Base-by-base conservation (phyloP, 2,113 vertebrate species). In the Epinephelus lanceolatus region DNA sequence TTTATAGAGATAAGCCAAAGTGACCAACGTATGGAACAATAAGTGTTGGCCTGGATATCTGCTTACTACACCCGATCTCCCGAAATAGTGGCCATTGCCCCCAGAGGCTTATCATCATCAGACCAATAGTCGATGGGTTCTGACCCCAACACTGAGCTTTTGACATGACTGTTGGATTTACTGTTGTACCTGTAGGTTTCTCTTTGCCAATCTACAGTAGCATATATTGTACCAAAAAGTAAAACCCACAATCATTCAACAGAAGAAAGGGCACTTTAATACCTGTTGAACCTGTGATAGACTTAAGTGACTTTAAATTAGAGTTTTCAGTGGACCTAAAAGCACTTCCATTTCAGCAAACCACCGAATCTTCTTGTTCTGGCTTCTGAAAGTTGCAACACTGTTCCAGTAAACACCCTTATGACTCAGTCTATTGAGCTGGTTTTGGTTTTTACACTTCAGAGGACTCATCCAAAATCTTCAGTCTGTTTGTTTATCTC, bases 401-500 rank as follows among this genome's bases (percentile, higher is more conserved):
- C 56, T 45, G 33, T 33, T 53, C 65, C 53, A 80, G 12, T 57
- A 81, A 75, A 52, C 37, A 68, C 42, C 55, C 47, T 6, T 17
- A 61, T 57, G 47, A 13, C 42, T 86, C 63, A 33, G 40, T n/a
- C 33, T 33, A 30, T 71, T 72, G 25, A 76, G 68, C 18, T 45
- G 14, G 1, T 56, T 56, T 21, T 21, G 17, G 42, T 66, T 80
- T 71, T 67, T 17, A 67, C 19, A 49, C 68, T 61, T 55, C 33
- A 76, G 17, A 65, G 30, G 60, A 49, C 60, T 78, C 40, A 25
- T 76, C 47, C 12, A 18, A 37, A 65, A 51, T 62, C 51, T 37
- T 56, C 10, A 2, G 33, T 45, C 13, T 62, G 40, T 78, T 65
- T 82, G 63, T 70, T 85, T 76, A 40, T 76, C 30, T 19, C 0